Conservation (phyloP, 2,113 vertebrate genomes). For the Lepus europaeus region DNA sequence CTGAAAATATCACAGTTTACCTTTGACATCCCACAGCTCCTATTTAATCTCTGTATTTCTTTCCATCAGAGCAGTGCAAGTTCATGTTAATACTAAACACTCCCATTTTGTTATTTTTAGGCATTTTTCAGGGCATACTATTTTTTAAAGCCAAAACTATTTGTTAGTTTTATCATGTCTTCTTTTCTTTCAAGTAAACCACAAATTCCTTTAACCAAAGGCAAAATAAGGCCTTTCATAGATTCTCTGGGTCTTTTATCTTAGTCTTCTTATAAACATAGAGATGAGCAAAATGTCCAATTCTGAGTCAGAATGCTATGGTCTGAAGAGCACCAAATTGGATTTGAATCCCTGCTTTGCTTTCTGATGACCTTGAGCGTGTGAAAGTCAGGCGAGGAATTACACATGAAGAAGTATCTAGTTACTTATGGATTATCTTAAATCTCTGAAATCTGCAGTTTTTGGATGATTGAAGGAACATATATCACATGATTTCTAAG, state of each 20-base stretch:
- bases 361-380: conserved; percentile 70
- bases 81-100: not conserved
- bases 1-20: not conserved
- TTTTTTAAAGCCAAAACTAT: conserved; percentile 52
- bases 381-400: conserved; percentile 62
- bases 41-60: not conserved
- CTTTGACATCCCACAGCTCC: not conserved
- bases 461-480: not conserved
- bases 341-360: conserved; percentile 78
- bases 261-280: conserved; percentile 75
- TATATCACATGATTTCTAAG: not conserved
- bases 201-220: conserved; percentile 61
- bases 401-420: conserved; percentile 47
- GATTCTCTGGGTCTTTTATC: conserved; percentile 73
- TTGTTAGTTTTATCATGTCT: conserved; percentile 62
- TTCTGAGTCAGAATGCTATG: conserved; percentile 71
- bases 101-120: conserved; percentile 17
- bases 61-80: no score
- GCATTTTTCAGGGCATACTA: not conserved
- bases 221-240: conserved; percentile 63
- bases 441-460: conserved; percentile 11
- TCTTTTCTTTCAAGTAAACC: conserved; percentile 67
- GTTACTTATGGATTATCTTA: not conserved
- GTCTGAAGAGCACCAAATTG: conserved; percentile 80
- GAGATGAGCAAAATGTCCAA: conserved; percentile 78